Evolutionary conservation across 2,888 invertebrate genomes (phyloP).

Genomic region (Ophioninae sp.): DNA sequence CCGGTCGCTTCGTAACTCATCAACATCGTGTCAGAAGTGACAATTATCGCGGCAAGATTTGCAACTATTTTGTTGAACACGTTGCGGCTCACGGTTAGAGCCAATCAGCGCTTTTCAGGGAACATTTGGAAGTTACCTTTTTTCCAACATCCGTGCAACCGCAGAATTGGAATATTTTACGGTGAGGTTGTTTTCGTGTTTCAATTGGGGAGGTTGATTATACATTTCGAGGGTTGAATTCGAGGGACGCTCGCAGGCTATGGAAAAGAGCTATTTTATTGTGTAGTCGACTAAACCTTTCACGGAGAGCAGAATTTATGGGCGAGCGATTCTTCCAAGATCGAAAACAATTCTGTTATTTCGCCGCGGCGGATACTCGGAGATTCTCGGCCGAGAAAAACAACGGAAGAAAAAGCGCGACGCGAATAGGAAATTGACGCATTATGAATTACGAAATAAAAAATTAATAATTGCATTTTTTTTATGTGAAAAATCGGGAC

Average conservation of each 20-base stretch:
- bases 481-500: too few species aligned
- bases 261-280: background rate
- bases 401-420: background rate
- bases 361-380: background rate
- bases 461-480: too few species aligned
- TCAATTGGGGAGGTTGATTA: background rate
- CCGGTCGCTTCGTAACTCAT: slow-evolving; percentile 25
- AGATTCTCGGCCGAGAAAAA: background rate
- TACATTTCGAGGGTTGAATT: background rate
- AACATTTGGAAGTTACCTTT: background rate
- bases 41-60: slow-evolving; percentile 25
- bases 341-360: slow-evolving; percentile 5
- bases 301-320: background rate
- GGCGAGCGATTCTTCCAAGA: background rate
- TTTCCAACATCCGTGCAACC: background rate
- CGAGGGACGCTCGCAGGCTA: background rate
- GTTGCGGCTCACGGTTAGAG: background rate
- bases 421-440: background rate
- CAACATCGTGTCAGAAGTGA: slow-evolving; percentile 35
- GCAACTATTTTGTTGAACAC: slow-evolving; percentile 12
- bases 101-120: background rate
- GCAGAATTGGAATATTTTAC: background rate
- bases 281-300: slow-evolving; percentile 15
- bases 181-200: background rate
- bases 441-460: too few species aligned